Evolutionary conservation across 2,888 invertebrate species (phyloP).

Genomic region (Orchesella flavescens): DNA sequence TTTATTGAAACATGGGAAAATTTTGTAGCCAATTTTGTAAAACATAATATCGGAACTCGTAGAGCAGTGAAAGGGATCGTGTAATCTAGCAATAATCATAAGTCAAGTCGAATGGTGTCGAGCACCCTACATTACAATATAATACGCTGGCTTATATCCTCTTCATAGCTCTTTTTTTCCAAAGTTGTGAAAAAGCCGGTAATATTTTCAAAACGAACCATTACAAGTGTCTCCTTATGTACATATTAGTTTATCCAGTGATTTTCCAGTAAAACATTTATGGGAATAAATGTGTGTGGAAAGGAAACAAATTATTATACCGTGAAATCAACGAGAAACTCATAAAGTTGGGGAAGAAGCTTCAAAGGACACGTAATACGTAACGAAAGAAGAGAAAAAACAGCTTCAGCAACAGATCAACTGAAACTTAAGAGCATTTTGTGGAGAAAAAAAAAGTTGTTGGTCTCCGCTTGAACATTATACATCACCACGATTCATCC

Average conservation of each 20-base stretch:
- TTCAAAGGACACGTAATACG: constrained; percentile 39
- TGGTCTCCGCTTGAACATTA: constrained; percentile 22
- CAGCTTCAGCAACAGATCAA: neutral
- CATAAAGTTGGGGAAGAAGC: constrained; percentile 36
- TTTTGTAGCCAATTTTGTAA: constrained; percentile 54
- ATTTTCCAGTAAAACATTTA: constrained; percentile 49
- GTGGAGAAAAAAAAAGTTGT: constrained; percentile 21
- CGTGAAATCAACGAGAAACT: constrained; percentile 52
- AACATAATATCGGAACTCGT: constrained; percentile 44
- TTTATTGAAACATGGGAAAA: constrained; percentile 41
- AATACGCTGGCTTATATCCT: neutral
- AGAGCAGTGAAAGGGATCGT: neutral
- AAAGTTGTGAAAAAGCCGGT: constrained; percentile 15
- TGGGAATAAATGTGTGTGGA: constrained; percentile 51
- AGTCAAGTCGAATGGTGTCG: constrained; percentile 29
- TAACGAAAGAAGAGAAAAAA: neutral
- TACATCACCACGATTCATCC: constrained; percentile 8
- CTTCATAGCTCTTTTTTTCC: neutral
- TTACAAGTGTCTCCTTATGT: constrained; percentile 59
- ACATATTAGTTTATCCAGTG: constrained; percentile 61
- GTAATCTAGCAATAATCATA: constrained; percentile 49
- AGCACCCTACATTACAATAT: neutral
- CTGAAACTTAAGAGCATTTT: constrained; percentile 1
- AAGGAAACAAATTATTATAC: constrained; percentile 52
- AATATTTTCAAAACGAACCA: constrained; percentile 48